Conservation (phyloP, 2,888 invertebrate genomes). For the Ditylenchus weischeri region DNA sequence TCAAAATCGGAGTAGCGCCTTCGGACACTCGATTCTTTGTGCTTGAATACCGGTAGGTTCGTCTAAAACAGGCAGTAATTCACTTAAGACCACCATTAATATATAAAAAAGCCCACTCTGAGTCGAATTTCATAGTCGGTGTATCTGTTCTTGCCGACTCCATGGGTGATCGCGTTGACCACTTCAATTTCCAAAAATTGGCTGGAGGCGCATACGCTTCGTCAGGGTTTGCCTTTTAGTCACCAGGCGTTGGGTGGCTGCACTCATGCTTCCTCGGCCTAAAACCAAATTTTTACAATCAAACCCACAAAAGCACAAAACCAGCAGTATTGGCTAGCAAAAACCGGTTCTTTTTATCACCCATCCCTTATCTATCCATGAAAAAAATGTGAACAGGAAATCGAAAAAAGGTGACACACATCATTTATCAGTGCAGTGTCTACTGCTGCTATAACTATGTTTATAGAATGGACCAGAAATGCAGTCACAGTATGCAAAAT, state of each 20-base stretch:
- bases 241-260: slow-evolving; percentile 69
- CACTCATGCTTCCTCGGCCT: slow-evolving; percentile 8
- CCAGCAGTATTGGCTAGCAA: no score
- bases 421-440: no score
- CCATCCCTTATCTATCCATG: no score
- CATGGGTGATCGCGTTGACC: slow-evolving; percentile 74
- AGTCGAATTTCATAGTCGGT: slow-evolving; percentile 99
- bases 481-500: no score
- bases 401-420: no score
- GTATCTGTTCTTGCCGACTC: slow-evolving; percentile 94
- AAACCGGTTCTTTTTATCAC: no score
- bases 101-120: slow-evolving; percentile 71
- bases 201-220: slow-evolving; percentile 99
- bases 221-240: slow-evolving; percentile 96
- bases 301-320: no score
- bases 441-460: no score
- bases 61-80: slow-evolving; percentile 81
- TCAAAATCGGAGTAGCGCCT: slow-evolving; percentile 98
- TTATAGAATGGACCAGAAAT: no score
- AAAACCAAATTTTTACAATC: background rate
- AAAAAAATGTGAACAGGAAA: no score
- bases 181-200: slow-evolving; percentile 99
- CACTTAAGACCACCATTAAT: slow-evolving; percentile 19
- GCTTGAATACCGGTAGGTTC: slow-evolving; percentile 96
- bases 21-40: slow-evolving; percentile 94